Evolutionary conservation across 1,140 invertebrate species (phyloP), one percentile per base, ranked within the genome.

Genomic region (Diabrotica undecimpunctata): DNA sequence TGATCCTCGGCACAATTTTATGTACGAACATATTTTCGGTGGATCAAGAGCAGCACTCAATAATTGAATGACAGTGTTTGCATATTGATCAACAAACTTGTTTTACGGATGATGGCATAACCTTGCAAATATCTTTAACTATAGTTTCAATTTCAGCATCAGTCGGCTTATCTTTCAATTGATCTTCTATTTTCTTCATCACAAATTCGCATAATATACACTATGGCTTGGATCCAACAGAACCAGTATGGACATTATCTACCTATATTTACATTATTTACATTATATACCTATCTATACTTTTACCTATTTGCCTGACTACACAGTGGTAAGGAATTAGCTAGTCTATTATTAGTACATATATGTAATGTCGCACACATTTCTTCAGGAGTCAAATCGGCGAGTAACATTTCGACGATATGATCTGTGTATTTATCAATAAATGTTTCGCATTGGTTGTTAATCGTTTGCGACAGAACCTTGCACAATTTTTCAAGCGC

Each of bases 1-100:
- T n/a, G n/a, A n/a, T n/a, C n/a, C n/a, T n/a, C n/a, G n/a, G n/a
- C 92, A 95, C 0, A 94, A 75, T 59, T 84, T 81, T 7, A 96
- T 73, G 54, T 86, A 78, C 7, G 80, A 76, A 79, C 95, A 96
- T 54, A 96, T 81, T 75, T 88, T 80, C 53, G 84, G 80, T 2
- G 94, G 91, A 61, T 87, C 83, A 38, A 95, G 69, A 71, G 88
- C 84, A 66, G 88, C 80, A 11, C 86, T 81, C 8, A 97, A 75
- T 61, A 96, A 75, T 11, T 85, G 80, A 62, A 97, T 88, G 14
- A 96, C 82, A 0, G 86, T 74, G 66, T 91, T 86, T 5, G 85
- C 88, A 80, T 97, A 96, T 71, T 90, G 80, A 50, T 90, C 81
- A 5, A 97, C 86, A 77, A 96, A 95, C 95, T 97, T 62, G 91